Percentiles rank a stretch among this genome's conserved stretches.
phyloP scores from a whole-genome alignment of 1,140 invertebrate species.

The Nasonia giraulti region DNA sequence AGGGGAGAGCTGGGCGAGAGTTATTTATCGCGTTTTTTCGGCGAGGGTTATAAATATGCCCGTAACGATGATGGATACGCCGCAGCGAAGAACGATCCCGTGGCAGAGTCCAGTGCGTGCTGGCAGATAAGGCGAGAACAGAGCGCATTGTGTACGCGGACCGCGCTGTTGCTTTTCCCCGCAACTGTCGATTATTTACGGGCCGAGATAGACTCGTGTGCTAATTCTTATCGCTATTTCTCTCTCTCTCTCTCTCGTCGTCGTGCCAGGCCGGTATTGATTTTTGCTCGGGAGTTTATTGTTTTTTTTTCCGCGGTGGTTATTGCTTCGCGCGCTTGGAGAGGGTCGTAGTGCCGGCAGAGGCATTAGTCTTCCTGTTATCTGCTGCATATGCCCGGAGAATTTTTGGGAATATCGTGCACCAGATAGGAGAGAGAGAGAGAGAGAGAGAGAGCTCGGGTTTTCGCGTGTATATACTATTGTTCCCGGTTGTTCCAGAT shows the following conservation, averaged over 20 bases:
- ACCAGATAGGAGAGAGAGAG: not conserved
- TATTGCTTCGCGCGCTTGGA: not conserved
- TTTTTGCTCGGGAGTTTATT: not conserved
- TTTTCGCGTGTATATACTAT: not conserved
- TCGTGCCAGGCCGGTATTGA: not conserved
- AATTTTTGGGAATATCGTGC: not conserved
- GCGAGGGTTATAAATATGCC: constrained; percentile 9
- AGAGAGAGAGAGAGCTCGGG: not conserved
- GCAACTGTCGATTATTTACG: not conserved
- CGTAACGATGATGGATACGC: constrained; percentile 32
- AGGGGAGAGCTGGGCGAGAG: not conserved
- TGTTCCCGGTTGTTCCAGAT: not conserved
- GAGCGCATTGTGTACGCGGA: not conserved
- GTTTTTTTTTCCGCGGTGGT: not conserved
- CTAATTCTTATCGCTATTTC: constrained; percentile 1
- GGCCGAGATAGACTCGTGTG: not conserved
- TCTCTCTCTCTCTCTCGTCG: not conserved
- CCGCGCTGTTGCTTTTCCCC: not conserved
- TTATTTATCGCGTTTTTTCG: not conserved
- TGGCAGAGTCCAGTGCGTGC: not conserved
- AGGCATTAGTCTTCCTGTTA: too few species aligned
- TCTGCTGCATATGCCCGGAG: too few species aligned
- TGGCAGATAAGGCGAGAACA: not conserved
- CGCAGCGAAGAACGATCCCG: not conserved
- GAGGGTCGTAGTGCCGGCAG: not conserved